A percentile compares a stretch with the other conserved stretches of the same genome.
These are phyloP conservation scores for Gymnoscelis rufifasciata DNA, from an alignment of 2,888 invertebrate species.

Conservation along the genomic window DNA sequence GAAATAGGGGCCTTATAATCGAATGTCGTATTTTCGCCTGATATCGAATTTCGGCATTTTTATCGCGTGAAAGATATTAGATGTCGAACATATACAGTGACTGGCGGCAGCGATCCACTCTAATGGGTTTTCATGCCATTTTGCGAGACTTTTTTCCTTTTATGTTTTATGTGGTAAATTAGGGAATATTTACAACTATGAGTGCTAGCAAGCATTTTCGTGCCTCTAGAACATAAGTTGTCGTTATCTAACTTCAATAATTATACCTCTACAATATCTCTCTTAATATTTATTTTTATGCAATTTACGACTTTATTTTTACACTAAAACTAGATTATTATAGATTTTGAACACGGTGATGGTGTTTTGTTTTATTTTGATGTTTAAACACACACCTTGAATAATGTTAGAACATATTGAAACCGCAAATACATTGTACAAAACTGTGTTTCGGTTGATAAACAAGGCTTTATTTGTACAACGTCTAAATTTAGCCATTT, in stretches of 20 bases:
- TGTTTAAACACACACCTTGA: too few relatives aligned
- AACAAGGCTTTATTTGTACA: conserved; percentile 9
- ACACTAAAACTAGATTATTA: too few relatives aligned
- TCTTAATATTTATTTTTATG: too few relatives aligned
- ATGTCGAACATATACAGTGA: conserved; percentile 19
- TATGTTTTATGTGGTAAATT: neutral
- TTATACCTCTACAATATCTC: too few relatives aligned
- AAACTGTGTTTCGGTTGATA: neutral
- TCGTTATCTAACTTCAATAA: too few relatives aligned
- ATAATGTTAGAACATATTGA: conserved; percentile 2
- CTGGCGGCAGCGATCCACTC: conserved; percentile 12
- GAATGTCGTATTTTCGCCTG: conserved; percentile 39
- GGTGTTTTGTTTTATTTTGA: too few relatives aligned
- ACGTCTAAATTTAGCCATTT: conserved; percentile 1
- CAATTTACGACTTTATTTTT: too few relatives aligned
- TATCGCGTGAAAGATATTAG: conserved; percentile 23
- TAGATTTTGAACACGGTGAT: too few relatives aligned
- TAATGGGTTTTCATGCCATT: conserved; percentile 2
- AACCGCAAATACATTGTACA: conserved; percentile 5
- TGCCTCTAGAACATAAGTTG: too few relatives aligned
- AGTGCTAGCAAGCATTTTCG: too few relatives aligned
- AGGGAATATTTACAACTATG: neutral
- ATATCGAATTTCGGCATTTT: conserved; percentile 34
- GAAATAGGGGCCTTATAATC: conserved; percentile 18
- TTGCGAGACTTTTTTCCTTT: neutral